phyloP scores from a whole-genome alignment of 1,140 invertebrate genomes.

The Colletes latitarsis region DNA sequence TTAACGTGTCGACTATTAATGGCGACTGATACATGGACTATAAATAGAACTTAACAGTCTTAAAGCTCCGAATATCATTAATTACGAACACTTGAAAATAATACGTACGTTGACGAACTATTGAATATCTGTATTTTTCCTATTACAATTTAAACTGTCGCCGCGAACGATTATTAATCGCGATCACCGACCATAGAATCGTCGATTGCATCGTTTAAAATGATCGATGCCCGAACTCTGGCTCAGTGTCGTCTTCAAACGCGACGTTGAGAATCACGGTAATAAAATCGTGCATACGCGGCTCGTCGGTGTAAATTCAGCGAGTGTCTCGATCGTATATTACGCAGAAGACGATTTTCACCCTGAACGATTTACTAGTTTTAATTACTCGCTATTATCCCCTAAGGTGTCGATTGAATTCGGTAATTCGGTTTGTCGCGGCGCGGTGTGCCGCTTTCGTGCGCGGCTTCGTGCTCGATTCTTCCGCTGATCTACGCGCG shows the following conservation, averaged over 20 bases:
- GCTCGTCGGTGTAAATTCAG: constrained; percentile 5
- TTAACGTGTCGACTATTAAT: too few relatives aligned
- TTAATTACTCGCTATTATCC: constrained; percentile 41
- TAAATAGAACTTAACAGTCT: too few relatives aligned
- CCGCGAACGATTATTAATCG: too few relatives aligned
- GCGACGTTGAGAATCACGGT: constrained; percentile 20
- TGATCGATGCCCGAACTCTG: too few relatives aligned
- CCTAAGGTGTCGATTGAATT: constrained; percentile 36
- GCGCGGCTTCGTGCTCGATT: neutral
- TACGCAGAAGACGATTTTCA: constrained; percentile 36
- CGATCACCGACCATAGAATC: too few relatives aligned
- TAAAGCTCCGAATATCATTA: too few relatives aligned
- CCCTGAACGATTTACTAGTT: constrained; percentile 23
- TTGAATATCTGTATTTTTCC: too few relatives aligned
- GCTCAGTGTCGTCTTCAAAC: neutral
- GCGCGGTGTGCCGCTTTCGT: neutral
- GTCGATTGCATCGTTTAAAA: too few relatives aligned
- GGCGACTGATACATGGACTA: too few relatives aligned
- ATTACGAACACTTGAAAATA: too few relatives aligned
- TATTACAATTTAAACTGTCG: too few relatives aligned
- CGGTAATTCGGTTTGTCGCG: constrained; percentile 38
- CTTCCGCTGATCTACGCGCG: neutral
- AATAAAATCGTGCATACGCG: constrained; percentile 39
- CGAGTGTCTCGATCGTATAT: neutral
- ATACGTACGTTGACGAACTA: too few relatives aligned